A percentile compares a stretch with the other conserved stretches of the same genome.
Evolutionary conservation across 2,888 invertebrate genomes (phyloP).

Genomic region (Tenthredo scrophulariae): DNA sequence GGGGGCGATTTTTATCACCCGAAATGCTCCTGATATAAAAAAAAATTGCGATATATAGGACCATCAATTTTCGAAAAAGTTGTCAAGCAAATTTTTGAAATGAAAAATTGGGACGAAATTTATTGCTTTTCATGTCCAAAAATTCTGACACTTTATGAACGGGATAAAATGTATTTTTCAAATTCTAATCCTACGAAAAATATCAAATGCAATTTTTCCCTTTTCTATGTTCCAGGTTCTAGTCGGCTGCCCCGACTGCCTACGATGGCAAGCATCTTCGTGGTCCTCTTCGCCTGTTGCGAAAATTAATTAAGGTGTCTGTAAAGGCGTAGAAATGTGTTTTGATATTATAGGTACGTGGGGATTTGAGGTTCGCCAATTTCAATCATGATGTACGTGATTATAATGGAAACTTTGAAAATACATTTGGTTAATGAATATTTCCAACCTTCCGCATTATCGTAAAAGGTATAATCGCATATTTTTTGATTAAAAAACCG

Average conservation of each 20-base stretch:
- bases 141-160: too few species aligned
- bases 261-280: background rate
- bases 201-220: background rate
- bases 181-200: background rate
- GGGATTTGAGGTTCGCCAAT: background rate
- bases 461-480: background rate
- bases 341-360: background rate
- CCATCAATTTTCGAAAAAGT: background rate
- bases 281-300: background rate
- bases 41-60: background rate
- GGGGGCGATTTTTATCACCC: background rate
- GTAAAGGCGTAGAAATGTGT: background rate
- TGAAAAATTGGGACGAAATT: background rate
- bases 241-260: background rate
- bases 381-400: background rate
- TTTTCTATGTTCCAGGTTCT: slow-evolving; percentile 12
- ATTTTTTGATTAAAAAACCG: slow-evolving; percentile 4
- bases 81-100: background rate
- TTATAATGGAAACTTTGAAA: background rate
- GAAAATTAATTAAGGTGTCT: background rate
- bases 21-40: background rate
- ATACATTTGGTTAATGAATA: background rate
- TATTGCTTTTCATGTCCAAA: too few species aligned
- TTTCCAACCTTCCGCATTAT: background rate
- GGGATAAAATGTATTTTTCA: background rate